Evolutionary conservation across 2,113 vertebrate species (phyloP).

Genomic region (Pelecanus crispus): DNA sequence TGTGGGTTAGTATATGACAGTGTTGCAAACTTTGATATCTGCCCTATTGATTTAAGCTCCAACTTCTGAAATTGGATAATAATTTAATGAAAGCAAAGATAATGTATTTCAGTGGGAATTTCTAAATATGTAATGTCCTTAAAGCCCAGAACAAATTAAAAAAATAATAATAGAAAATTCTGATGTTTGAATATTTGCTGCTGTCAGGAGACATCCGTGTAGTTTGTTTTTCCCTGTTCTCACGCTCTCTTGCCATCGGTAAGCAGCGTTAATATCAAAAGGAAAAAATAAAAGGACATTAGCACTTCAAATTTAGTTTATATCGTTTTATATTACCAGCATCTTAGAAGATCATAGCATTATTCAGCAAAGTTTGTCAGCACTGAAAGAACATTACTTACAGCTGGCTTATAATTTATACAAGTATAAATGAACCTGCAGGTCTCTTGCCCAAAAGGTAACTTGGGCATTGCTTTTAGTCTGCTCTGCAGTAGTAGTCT

Average conservation of each 20-base stretch:
- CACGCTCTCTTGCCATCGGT: not conserved
- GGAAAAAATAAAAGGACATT: not conserved
- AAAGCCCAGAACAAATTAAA: not conserved
- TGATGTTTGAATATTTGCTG: not conserved
- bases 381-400: not conserved
- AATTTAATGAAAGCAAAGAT: not conserved
- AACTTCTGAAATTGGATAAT: not conserved
- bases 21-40: not conserved
- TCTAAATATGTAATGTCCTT: not conserved
- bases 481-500: not conserved
- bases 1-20: not conserved
- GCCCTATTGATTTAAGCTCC: not conserved
- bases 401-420: not conserved
- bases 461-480: not conserved
- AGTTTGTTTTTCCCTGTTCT: not conserved
- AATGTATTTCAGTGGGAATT: not conserved
- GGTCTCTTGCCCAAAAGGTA: not conserved
- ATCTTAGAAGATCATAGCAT: not conserved
- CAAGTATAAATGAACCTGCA: not conserved
- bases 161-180: not conserved
- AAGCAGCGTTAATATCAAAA: not conserved
- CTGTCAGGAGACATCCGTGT: not conserved
- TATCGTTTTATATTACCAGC: not conserved
- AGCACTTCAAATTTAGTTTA: not conserved
- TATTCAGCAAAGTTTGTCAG: not conserved